Evolutionary conservation across 2,888 invertebrate species (phyloP).

Genomic region (Cabera pusaria): DNA sequence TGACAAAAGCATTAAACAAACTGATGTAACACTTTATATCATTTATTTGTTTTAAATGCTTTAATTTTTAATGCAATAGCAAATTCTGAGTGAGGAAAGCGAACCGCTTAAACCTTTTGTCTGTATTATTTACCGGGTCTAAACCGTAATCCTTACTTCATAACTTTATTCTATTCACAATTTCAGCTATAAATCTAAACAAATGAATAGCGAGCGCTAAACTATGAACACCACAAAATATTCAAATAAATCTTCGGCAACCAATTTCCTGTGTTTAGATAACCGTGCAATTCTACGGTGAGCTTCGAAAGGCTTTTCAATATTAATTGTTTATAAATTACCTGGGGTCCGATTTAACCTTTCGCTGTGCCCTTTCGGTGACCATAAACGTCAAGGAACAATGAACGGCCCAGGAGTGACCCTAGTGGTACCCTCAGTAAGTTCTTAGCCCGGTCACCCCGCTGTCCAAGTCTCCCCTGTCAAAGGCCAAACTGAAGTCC

Average conservation of each 20-base stretch:
- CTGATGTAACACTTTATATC: no score
- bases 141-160: slow-evolving; percentile 36
- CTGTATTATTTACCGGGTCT: slow-evolving; percentile 27
- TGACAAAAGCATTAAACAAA: no score
- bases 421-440: slow-evolving; percentile 64
- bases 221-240: slow-evolving; percentile 45
- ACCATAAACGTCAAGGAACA: slow-evolving; percentile 80
- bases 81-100: no score
- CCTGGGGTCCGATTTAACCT: slow-evolving; percentile 63
- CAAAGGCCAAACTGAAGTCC: slow-evolving; percentile 73
- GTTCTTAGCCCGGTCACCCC: slow-evolving; percentile 69
- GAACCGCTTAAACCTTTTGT: slow-evolving; percentile 16
- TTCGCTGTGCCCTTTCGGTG: slow-evolving; percentile 71
- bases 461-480: slow-evolving; percentile 77
- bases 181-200: slow-evolving; percentile 38
- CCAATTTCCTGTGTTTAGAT: slow-evolving; percentile 51
- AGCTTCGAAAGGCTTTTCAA: slow-evolving; percentile 43
- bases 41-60: slow-evolving; percentile 5
- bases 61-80: no score
- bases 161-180: slow-evolving; percentile 43
- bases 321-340: slow-evolving; percentile 70
- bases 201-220: slow-evolving; percentile 44
- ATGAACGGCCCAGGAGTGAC: slow-evolving; percentile 74
- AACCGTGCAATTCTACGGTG: slow-evolving; percentile 39
- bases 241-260: slow-evolving; percentile 51